Evolutionary conservation across 2,113 vertebrate species (phyloP), one percentile per base, ranked within the genome.

Genomic region (Agapornis roseicollis): DNA sequence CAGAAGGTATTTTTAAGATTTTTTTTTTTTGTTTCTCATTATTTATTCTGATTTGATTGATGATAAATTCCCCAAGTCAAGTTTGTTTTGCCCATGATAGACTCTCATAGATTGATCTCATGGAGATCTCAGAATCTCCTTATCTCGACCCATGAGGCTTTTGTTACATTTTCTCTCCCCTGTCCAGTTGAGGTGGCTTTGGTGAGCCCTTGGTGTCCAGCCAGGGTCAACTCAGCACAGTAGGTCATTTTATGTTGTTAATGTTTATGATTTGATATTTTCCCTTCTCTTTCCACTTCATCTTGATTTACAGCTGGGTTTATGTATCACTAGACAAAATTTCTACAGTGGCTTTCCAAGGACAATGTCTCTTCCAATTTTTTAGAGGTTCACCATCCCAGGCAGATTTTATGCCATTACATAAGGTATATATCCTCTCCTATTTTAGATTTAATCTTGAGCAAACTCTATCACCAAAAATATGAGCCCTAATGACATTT

Each of bases 251-350:
- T 22, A 50, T 28, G 13, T 65, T 13, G 9, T 50, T 35, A 55
- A 35, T 13, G 10, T 9, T 80, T 85, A 55, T 35, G 8, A 55
- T 71, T 60, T 80, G 3, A 65, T 79, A 79, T 1, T 50, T 82
- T 44, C 8, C 4, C 9, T 22, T n/a, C 5, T n/a, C n/a, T n/a
- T n/a, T 50, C 2, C 7, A 42, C 11, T 65, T 84, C 2, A 3
- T 44, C 29, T 24, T 46, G 15, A 31, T 83, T 72, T 88, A 41
- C 28, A 81, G 1, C 7, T 77, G 17, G 9, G 8, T 88, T 93
- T 85, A 20, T 61, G 4, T 65, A 7, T 17, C 13, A 63, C 18
- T 13, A 55, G 9, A 41, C 31, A 77, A 80, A 53, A 78, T 4
- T 52, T 80, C 24, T 27, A 25, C 13, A 11, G 25, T 35, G 35